phyloP scores from a whole-genome alignment of 1,140 invertebrate species.

The Nymphalis io region DNA sequence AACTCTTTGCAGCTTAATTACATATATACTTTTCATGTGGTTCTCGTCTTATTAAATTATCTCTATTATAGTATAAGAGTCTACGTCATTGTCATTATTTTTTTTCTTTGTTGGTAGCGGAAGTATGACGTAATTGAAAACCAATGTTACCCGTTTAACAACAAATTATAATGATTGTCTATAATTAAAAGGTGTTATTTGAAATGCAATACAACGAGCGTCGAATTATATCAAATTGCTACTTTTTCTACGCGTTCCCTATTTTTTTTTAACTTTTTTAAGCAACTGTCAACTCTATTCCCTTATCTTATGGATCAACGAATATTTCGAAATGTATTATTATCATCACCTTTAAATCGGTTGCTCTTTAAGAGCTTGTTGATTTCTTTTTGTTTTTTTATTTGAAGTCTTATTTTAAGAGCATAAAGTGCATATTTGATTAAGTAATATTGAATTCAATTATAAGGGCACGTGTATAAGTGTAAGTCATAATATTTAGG shows the following conservation, averaged over 20 bases:
- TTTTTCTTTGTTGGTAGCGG: neutral
- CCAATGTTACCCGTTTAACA: constrained; percentile 49
- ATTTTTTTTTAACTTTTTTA: neutral
- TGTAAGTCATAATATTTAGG: constrained; percentile 32
- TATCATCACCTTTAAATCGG: neutral
- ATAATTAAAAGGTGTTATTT: constrained; percentile 59
- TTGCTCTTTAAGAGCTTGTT: constrained; percentile 10
- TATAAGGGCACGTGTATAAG: constrained; percentile 30
- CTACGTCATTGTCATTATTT: too few relatives aligned
- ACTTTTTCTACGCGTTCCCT: constrained; percentile 39
- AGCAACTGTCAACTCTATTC: constrained; percentile 28
- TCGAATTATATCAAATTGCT: constrained; percentile 63
- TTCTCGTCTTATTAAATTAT: too few relatives aligned
- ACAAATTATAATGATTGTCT: constrained; percentile 46
- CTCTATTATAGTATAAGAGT: too few relatives aligned
- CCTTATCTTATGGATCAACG: constrained; percentile 2
- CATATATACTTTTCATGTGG: too few relatives aligned
- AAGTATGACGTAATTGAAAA: constrained; percentile 41
- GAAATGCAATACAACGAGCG: constrained; percentile 44
- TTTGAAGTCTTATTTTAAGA: neutral
- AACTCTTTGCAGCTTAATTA: too few relatives aligned
- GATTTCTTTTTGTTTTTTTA: constrained; percentile 2
- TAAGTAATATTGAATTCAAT: constrained; percentile 21
- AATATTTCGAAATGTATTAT: neutral
- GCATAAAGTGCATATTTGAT: constrained; percentile 17